phyloP scores from a whole-genome alignment of 2,888 invertebrate genomes.

The Drosophila formosana region DNA sequence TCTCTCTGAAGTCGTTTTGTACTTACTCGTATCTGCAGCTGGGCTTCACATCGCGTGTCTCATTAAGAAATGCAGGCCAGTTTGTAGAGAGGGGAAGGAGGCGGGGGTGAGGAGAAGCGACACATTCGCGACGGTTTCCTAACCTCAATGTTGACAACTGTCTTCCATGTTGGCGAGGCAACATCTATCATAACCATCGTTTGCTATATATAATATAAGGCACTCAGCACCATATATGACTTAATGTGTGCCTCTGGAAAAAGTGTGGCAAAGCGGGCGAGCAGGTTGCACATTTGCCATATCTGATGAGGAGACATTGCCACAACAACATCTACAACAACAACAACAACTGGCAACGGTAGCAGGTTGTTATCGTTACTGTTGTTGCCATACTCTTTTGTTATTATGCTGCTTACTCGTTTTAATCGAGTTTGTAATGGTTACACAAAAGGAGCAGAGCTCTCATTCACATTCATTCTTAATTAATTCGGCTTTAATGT shows the following conservation, averaged over 20 bases:
- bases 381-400: constrained; percentile 8
- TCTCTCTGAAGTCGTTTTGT: constrained; percentile 55
- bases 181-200: constrained; percentile 39
- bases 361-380: constrained; percentile 33
- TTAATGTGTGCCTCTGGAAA: constrained; percentile 34
- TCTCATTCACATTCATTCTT: constrained; percentile 8
- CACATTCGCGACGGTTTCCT: constrained; percentile 66
- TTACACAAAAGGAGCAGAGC: not conserved
- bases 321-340: too few species aligned
- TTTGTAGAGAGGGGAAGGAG: not conserved
- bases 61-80: constrained; percentile 59
- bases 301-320: constrained; percentile 41
- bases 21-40: constrained; percentile 36
- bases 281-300: constrained; percentile 68
- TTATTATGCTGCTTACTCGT: constrained; percentile 2
- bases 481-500: constrained; percentile 5
- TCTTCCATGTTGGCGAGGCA: constrained; percentile 31
- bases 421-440: constrained; percentile 16
- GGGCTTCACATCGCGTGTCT: constrained; percentile 58
- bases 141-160: constrained; percentile 72
- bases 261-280: constrained; percentile 55
- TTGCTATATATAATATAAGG: constrained; percentile 29
- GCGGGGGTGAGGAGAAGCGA: not conserved
- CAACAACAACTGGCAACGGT: constrained; percentile 20
- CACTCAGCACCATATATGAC: constrained; percentile 52